Evolutionary conservation across 2,113 vertebrate species (phyloP), one percentile per base, ranked within the genome.

Genomic region (Caranx melampygus): DNA sequence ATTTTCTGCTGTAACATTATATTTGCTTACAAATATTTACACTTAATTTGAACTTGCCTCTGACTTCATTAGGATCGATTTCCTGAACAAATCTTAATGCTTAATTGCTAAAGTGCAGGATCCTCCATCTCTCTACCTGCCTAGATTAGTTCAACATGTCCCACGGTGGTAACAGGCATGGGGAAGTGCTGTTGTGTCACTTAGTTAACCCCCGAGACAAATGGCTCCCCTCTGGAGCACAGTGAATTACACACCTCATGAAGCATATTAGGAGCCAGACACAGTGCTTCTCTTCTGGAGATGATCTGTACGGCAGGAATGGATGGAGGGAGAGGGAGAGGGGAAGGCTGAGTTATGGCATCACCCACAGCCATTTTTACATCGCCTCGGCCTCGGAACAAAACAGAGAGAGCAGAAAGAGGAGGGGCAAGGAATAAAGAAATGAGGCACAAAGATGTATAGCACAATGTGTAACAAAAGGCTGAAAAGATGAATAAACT

Each of bases 141-240:
- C 65, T 72, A 68, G 79, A 89, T 91, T 84, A 90, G 84, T 89
- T 91, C 90, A 89, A 86, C 92, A 88, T 91, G 92, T 92, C 88
- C 90, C 93, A 84, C 92, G 88, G 94, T 92, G 94, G 91, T 93
- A 95, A 91, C 90, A 96, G 95, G 90, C 90, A 91, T 82, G 92
- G 93, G 96, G 95, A 95, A 95, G 94, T 90, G 92, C 89, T 92
- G 95, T 96, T 96, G 94, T 96, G 94, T 95, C 94, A 95, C 93
- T 96, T 98, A 97, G 96, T 97, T 97, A 98, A 97, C 96, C 94
- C 92, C 88, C 89, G 91, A 97, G 96, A 96, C 95, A 95, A 97
- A 98, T 96, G 95, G 92, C 94, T 91, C 92, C 93, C 93, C 94
- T 92, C 93, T 84, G 72, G 95, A 95, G 95, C 95, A 92, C 93